These are phyloP conservation scores for cattle (Bos taurus) DNA, from an alignment of 2,113 vertebrate genomes.

Conservation along the genomic window ARS-UCD2.0 NC_037337.1:87620001-87620500, in stretches of 20 bases:
- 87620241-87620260: not conserved
- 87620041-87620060: not conserved
- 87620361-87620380: not conserved
- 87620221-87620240: not conserved
- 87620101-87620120: not conserved
- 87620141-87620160: not conserved
- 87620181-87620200: not conserved
- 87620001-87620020: not conserved
- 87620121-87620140: not conserved
- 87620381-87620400: not conserved
- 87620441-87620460: not conserved
- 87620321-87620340: not conserved
- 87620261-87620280: not conserved
- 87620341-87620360: not conserved
- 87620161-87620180: not conserved
- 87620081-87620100: not conserved
- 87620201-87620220: accelerated
- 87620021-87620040: accelerated
- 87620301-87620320: not conserved
- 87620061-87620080: not conserved
- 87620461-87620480: not conserved
- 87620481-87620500: not conserved
- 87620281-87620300: too few species aligned
- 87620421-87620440: not conserved
- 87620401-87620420: accelerated